These are phyloP conservation scores for Chanos chanos DNA, from an alignment of 2,797 vertebrate species.

Conservation along the genomic window DNA sequence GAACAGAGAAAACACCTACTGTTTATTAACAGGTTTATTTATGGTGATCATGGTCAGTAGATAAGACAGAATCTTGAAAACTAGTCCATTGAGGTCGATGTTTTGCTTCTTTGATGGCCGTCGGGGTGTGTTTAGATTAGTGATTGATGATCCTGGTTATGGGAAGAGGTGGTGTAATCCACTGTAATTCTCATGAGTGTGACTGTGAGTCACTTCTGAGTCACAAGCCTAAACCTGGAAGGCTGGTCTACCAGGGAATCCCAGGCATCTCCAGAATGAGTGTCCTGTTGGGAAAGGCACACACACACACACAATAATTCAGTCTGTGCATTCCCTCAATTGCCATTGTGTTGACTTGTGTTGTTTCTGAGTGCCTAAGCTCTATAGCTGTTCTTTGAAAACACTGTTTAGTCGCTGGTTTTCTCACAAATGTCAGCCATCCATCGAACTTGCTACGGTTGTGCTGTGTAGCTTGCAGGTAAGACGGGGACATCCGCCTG, in stretches of 20 bases:
- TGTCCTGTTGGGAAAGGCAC: background rate
- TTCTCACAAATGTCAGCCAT: background rate
- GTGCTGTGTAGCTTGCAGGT: no score
- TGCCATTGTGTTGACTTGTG: no score
- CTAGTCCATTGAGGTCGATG: no score
- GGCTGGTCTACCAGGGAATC: conserved; percentile 38
- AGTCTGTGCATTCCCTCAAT: no score
- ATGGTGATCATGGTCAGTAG: background rate
- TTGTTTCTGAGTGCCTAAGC: no score
- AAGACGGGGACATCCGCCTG: no score
- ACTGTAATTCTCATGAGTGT: conserved; percentile 21
- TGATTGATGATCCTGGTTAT: background rate
- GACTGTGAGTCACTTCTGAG: conserved; percentile 42
- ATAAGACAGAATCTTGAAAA: background rate
- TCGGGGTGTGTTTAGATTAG: background rate
- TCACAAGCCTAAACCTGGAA: conserved; percentile 42
- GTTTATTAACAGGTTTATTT: conserved; percentile 1
- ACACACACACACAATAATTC: background rate
- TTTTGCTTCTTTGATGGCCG: background rate
- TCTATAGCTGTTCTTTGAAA: background rate
- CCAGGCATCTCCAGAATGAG: conserved; percentile 40
- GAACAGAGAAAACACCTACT: background rate
- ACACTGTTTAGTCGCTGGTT: background rate
- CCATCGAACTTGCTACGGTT: no score
- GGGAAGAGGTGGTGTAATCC: conserved; percentile 19